These are phyloP conservation scores for Nipponia nippon DNA, from an alignment of 2,113 vertebrate species.

Conservation along the genomic window DNA sequence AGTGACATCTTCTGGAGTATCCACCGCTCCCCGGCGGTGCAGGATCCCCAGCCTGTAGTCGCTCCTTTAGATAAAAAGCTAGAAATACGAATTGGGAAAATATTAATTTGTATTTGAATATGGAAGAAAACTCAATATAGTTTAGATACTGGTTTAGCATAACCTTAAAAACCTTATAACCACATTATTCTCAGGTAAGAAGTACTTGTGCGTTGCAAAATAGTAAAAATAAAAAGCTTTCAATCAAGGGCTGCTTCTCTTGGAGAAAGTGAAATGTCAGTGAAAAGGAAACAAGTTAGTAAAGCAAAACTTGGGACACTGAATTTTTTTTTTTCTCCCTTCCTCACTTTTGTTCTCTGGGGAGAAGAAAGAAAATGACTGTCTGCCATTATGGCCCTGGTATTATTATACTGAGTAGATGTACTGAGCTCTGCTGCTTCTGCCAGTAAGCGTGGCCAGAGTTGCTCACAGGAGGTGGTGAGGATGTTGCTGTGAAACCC, in stretches of 20 bases:
- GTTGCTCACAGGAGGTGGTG: background rate
- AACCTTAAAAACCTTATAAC: background rate
- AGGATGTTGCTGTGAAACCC: accelerated
- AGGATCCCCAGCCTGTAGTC: background rate
- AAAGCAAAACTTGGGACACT: background rate
- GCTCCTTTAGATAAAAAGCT: too few relatives aligned
- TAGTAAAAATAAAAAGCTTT: background rate
- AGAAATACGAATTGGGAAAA: background rate
- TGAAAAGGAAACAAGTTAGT: background rate
- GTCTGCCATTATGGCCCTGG: background rate
- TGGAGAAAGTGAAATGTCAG: background rate
- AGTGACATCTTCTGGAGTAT: background rate
- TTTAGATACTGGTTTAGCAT: background rate
- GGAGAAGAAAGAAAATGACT: background rate
- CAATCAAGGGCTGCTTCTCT: background rate
- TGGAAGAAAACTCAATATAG: background rate
- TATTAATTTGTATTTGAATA: background rate
- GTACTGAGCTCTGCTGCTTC: background rate
- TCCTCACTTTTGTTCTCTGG: accelerated
- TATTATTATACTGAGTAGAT: background rate
- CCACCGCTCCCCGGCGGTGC: accelerated
- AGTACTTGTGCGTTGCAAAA: background rate
- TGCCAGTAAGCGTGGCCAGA: background rate
- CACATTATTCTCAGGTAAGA: background rate
- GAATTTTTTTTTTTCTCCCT: too few relatives aligned